These are phyloP conservation scores for Beris morrisii DNA, from an alignment of 2,888 invertebrate genomes.

Conservation along the genomic window DNA sequence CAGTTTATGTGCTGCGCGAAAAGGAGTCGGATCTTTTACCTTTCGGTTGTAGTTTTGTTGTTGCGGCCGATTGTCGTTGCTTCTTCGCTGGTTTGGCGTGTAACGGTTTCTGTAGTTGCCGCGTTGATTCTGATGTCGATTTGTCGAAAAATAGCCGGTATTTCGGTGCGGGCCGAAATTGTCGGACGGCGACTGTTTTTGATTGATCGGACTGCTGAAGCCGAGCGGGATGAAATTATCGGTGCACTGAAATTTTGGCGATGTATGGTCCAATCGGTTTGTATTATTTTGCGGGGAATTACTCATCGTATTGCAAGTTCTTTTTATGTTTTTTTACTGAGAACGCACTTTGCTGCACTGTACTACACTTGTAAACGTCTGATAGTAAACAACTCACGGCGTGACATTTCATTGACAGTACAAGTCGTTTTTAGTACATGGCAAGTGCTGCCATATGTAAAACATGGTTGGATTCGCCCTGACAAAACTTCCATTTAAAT, in stretches of 20 bases:
- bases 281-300: conserved; percentile 7
- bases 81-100: conserved; percentile 3
- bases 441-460: no score
- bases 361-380: no score
- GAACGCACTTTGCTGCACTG: no score
- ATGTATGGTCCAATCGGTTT: neutral
- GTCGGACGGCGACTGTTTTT: conserved; percentile 10
- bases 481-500: no score
- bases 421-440: no score
- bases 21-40: no score
- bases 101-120: neutral
- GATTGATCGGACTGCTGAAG: conserved; percentile 27
- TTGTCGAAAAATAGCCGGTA: neutral
- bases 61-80: neutral
- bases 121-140: neutral
- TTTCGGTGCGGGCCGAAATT: neutral
- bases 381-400: no score
- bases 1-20: neutral
- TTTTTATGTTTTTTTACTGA: no score
- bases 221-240: conserved; percentile 29
- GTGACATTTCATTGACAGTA: no score
- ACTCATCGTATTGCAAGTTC: neutral
- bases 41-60: conserved; percentile 6
- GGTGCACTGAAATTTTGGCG: neutral
- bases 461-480: no score